A percentile compares a stretch with the other conserved stretches of the same genome.
Evolutionary conservation across 1,140 invertebrate species (phyloP).

Genomic region (Drosophila repleta): DNA sequence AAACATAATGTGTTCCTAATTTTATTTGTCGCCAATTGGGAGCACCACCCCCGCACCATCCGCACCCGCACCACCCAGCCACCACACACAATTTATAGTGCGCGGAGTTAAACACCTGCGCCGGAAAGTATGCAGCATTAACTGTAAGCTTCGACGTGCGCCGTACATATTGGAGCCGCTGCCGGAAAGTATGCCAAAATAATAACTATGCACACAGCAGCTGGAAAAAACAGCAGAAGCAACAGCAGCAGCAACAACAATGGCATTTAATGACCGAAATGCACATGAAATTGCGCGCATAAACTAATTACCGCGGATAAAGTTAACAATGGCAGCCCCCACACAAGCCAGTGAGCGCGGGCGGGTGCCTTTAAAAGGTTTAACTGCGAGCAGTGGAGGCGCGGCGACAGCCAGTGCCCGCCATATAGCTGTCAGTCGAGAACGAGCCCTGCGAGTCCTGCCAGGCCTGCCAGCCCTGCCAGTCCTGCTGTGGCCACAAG

Average conservation of each 20-base stretch:
- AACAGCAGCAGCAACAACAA: not conserved
- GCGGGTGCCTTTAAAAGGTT: slow-evolving; percentile 49
- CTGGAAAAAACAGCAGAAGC: slow-evolving; percentile 18
- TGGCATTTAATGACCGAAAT: slow-evolving; percentile 71
- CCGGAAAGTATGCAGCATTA: slow-evolving; percentile 60
- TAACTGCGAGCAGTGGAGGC: slow-evolving; percentile 40
- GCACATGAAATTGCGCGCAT: slow-evolving; percentile 81
- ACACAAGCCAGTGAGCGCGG: not conserved
- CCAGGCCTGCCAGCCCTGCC: not conserved
- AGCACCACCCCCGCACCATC: slow-evolving; percentile 20
- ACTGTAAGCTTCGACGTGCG: slow-evolving; percentile 44
- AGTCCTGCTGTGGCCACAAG: slow-evolving; percentile 62
- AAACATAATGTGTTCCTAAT: slow-evolving; percentile 81
- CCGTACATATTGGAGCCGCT: slow-evolving; percentile 49
- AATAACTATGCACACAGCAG: slow-evolving; percentile 62
- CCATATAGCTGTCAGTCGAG: slow-evolving; percentile 16
- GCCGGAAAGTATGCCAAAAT: slow-evolving; percentile 70
- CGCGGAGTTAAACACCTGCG: slow-evolving; percentile 62
- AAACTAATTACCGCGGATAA: slow-evolving; percentile 81
- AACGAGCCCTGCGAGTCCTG: not conserved
- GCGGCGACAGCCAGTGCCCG: slow-evolving; percentile 41
- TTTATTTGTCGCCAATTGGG: slow-evolving; percentile 82
- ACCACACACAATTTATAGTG: slow-evolving; percentile 63
- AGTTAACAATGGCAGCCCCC: slow-evolving; percentile 67
- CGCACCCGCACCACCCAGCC: not conserved